phyloP scores from a whole-genome alignment of 2,888 invertebrate species.

The Cylloceria caligata region DNA sequence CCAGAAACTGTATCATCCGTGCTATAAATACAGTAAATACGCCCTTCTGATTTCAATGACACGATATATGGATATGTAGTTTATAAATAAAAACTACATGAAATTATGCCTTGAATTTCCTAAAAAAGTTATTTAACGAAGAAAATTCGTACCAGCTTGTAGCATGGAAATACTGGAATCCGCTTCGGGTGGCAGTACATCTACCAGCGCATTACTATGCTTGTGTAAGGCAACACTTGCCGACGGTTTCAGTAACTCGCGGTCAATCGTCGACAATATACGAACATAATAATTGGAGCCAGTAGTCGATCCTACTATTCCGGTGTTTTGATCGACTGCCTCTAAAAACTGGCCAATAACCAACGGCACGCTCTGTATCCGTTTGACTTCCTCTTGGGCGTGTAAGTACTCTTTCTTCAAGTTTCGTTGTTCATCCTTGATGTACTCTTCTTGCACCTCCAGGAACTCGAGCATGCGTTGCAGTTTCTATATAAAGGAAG shows the following conservation, averaged over 20 bases:
- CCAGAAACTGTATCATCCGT: background rate
- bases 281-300: slow-evolving; percentile 99
- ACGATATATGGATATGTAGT: too few species aligned
- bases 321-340: slow-evolving; percentile 99
- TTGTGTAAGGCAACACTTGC: slow-evolving; percentile 99
- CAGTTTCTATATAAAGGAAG: slow-evolving; percentile 89
- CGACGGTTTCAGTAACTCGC: slow-evolving; percentile 98
- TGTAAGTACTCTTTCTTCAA: slow-evolving; percentile 99
- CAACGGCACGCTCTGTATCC: slow-evolving; percentile 99
- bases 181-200: slow-evolving; percentile 99
- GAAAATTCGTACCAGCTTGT: slow-evolving; percentile 89
- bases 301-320: slow-evolving; percentile 99
- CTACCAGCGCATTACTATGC: slow-evolving; percentile 99
- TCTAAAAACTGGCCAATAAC: slow-evolving; percentile 99
- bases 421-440: slow-evolving; percentile 99
- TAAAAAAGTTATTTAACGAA: background rate
- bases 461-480: slow-evolving; percentile 98
- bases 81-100: too few species aligned
- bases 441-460: slow-evolving; percentile 99
- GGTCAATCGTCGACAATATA: slow-evolving; percentile 98
- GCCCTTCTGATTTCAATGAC: too few species aligned
- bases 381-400: slow-evolving; percentile 98
- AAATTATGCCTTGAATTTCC: too few species aligned
- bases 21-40: too few species aligned
- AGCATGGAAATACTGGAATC: slow-evolving; percentile 99